phyloP scores from a whole-genome alignment of 2,797 vertebrate species.

The Crax fasciolata region DNA sequence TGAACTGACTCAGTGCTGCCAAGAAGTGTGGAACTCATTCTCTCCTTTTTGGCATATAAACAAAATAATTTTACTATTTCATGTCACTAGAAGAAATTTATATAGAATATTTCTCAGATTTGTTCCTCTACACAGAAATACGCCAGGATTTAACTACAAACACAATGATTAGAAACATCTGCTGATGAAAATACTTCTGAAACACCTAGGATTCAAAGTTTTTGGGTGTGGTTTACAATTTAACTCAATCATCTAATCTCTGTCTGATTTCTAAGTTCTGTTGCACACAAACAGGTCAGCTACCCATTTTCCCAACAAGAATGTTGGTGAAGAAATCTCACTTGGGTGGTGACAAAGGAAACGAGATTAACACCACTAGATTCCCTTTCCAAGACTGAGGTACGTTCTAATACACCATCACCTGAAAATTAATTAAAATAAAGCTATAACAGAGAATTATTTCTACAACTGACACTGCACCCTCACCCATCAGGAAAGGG shows the following conservation, averaged over 20 bases:
- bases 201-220: background rate
- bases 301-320: background rate
- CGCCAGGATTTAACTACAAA: background rate
- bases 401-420: background rate
- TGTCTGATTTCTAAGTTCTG: background rate
- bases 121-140: background rate
- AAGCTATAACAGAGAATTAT: background rate
- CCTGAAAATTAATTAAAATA: background rate
- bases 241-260: background rate
- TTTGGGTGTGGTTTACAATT: background rate
- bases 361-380: background rate
- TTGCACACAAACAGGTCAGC: background rate
- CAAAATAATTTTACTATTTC: background rate
- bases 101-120: background rate
- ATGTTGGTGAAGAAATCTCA: background rate
- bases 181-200: background rate
- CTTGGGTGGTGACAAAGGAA: background rate
- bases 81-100: background rate
- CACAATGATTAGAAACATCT: background rate
- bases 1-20: rapidly evolving
- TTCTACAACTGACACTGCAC: background rate
- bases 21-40: background rate
- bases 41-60: background rate
- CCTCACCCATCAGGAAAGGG: background rate
- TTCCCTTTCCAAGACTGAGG: background rate